phyloP scores from a whole-genome alignment of 1,140 invertebrate species.

The Odontomachus brunneus region DNA sequence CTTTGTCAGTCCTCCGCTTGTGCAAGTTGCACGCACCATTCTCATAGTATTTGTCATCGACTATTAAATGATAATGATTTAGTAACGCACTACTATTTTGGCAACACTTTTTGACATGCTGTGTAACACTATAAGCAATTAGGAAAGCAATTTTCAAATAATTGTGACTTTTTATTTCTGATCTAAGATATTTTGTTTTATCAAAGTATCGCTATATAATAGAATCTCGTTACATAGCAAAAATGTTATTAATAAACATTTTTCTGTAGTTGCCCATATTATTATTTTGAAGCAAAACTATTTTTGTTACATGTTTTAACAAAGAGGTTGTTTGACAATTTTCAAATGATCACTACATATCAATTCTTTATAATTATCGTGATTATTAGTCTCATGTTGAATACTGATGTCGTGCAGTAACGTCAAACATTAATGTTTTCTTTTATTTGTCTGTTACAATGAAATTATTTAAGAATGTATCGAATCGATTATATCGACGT shows the following conservation, averaged over 20 bases:
- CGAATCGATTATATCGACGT: too few species aligned
- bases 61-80: neutral
- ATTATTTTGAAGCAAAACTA: too few species aligned
- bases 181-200: too few species aligned
- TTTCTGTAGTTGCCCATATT: too few species aligned
- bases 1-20: conserved; percentile 7
- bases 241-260: neutral
- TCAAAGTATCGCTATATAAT: too few species aligned
- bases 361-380: conserved; percentile 8
- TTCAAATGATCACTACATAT: neutral
- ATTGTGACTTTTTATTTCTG: too few species aligned
- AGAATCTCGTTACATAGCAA: too few species aligned
- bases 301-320: neutral
- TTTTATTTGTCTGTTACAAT: too few species aligned
- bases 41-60: neutral
- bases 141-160: too few species aligned
- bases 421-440: too few species aligned
- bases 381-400: conserved; percentile 4
- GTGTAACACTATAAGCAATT: neutral
- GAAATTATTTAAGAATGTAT: too few species aligned
- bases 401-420: neutral
- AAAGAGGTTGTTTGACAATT: neutral
- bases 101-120: neutral
- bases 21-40: conserved; percentile 37
- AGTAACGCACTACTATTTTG: neutral